These are phyloP conservation scores for Eupithecia centaureata DNA, from an alignment of 2,888 invertebrate species.

Conservation along the genomic window DNA sequence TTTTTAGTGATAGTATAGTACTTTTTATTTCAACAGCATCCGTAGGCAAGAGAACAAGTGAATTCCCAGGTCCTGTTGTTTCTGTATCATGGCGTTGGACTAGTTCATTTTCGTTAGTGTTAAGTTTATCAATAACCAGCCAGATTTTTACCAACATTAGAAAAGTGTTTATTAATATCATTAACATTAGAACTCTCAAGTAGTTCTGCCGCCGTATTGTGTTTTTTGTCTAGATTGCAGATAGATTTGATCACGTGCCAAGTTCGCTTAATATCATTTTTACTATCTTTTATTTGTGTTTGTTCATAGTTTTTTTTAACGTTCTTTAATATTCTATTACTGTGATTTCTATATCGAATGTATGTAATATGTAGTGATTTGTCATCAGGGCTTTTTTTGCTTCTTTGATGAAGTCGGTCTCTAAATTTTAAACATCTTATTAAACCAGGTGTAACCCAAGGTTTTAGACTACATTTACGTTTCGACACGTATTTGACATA, in stretches of 20 bases:
- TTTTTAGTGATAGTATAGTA: no score
- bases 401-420: slow-evolving; percentile 22
- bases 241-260: slow-evolving; percentile 27
- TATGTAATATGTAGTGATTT: slow-evolving; percentile 12
- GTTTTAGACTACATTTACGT: slow-evolving; percentile 12
- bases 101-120: no score
- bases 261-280: slow-evolving; percentile 21
- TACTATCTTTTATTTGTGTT: slow-evolving; percentile 15
- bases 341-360: slow-evolving; percentile 24
- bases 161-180: no score
- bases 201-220: no score
- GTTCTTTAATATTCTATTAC: slow-evolving; percentile 25
- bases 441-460: slow-evolving; percentile 26
- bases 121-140: no score
- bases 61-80: no score
- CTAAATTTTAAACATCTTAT: slow-evolving; percentile 28
- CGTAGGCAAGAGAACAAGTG: no score
- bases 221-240: neutral
- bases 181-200: no score
- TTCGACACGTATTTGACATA: neutral
- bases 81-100: no score
- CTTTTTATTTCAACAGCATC: no score
- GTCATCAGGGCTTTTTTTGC: slow-evolving; percentile 14
- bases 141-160: no score
- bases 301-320: slow-evolving; percentile 26